phyloP scores from a whole-genome alignment of 1,140 invertebrate genomes.

The Protaetia brevitarsis region DNA sequence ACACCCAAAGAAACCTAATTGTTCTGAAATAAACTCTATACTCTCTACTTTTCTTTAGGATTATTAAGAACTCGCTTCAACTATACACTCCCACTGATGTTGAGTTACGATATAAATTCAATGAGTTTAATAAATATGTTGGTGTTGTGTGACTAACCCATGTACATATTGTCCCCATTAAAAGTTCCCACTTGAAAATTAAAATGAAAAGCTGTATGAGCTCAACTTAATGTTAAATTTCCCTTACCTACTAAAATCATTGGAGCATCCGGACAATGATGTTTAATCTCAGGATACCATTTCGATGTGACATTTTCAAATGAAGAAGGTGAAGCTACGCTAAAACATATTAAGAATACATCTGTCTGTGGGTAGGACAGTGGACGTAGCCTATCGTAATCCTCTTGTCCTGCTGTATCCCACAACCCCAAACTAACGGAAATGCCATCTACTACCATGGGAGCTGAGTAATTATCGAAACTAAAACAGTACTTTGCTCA shows the following conservation, averaged over 20 bases:
- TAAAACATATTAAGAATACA: conserved; percentile 99
- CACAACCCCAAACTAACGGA: conserved; percentile 92
- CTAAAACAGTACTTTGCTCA: conserved; percentile 52
- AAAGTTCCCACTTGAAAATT: too few species aligned
- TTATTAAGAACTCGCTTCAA: too few species aligned
- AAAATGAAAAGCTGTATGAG: too few species aligned
- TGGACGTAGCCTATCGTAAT: conserved; percentile 94
- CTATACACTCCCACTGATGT: too few species aligned
- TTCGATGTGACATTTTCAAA: conserved; percentile 99
- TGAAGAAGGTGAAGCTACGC: conserved; percentile 93
- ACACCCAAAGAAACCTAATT: too few species aligned
- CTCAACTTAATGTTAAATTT: too few species aligned
- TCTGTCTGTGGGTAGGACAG: conserved; percentile 95
- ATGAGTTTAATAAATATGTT: too few species aligned
- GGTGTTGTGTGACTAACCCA: too few species aligned
- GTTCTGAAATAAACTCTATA: too few species aligned
- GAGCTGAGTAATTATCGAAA: conserved; percentile 97
- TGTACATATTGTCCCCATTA: too few species aligned
- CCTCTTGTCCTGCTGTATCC: conserved; percentile 97
- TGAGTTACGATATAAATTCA: too few species aligned
- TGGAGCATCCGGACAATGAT: conserved; percentile 96
- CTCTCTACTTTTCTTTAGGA: too few species aligned
- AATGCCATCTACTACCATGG: conserved; percentile 96
- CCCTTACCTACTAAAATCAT: conserved; percentile 93
- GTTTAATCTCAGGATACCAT: conserved; percentile 99